These are phyloP conservation scores for Vombatus ursinus DNA, from an alignment of 2,113 vertebrate genomes.

Conservation along the genomic window DNA sequence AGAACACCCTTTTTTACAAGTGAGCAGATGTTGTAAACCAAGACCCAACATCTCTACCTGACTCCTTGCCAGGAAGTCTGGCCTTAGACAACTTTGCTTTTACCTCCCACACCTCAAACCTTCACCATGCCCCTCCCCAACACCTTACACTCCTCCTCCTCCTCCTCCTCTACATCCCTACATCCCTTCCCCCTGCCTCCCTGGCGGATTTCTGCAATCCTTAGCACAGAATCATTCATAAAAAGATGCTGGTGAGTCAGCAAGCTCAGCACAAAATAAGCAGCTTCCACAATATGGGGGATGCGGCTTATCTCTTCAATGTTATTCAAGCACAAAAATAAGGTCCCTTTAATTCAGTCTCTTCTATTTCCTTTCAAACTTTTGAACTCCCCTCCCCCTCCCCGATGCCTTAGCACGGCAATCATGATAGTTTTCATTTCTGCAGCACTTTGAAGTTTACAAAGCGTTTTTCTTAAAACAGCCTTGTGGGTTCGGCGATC, in stretches of 20 bases:
- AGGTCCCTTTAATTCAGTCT: background rate
- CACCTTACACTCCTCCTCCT: too few relatives aligned
- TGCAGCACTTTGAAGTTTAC: background rate
- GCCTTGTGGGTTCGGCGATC: background rate
- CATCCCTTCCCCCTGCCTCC: too few relatives aligned
- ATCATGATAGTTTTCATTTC: background rate
- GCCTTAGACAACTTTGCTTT: background rate
- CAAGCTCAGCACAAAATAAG: background rate
- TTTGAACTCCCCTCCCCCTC: background rate
- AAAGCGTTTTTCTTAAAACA: background rate
- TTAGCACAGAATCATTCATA: background rate
- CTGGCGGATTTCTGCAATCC: too few relatives aligned
- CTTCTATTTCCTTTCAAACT: background rate
- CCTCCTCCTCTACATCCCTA: too few relatives aligned
- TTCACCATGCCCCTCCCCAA: too few relatives aligned
- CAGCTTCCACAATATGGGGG: background rate
- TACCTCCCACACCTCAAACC: background rate
- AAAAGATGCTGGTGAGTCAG: background rate
- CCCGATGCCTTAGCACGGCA: background rate
- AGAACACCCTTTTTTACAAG: background rate
- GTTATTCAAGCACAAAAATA: background rate
- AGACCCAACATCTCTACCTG: background rate
- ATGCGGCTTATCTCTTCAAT: background rate
- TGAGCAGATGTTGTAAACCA: background rate
- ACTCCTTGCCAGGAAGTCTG: background rate